Conservation (phyloP, 1,140 invertebrate species). For the Drosophila sproati region DNA sequence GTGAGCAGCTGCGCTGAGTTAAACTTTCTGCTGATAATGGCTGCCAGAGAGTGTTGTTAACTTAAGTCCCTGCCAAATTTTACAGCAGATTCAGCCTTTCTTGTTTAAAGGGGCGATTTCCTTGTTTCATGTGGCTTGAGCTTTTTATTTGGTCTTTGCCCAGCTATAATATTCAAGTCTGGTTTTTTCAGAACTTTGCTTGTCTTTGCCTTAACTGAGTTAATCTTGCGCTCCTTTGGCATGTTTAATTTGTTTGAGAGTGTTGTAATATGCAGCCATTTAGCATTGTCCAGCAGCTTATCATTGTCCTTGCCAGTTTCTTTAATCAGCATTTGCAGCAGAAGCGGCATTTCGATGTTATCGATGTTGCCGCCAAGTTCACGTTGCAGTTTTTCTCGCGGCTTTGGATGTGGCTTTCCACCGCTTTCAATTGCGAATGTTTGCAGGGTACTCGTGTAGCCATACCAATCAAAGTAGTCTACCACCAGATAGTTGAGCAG, state of each 20-base stretch:
- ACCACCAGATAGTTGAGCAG: conserved; percentile 33
- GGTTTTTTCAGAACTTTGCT: not conserved
- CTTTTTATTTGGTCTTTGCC: not conserved
- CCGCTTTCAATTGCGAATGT: conserved; percentile 33
- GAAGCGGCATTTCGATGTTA: not conserved
- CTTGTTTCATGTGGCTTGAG: not conserved
- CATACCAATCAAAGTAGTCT: conserved; percentile 41
- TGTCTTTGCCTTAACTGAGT: not conserved
- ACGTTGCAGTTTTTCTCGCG: conserved; percentile 17
- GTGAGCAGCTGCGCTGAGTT: not conserved
- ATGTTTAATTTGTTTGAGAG: conserved; percentile 2
- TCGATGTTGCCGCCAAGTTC: not conserved
- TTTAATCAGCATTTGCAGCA: conserved; percentile 10
- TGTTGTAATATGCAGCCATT: not conserved
- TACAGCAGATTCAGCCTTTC: not conserved
- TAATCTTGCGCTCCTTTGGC: not conserved
- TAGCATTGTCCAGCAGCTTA: not conserved
- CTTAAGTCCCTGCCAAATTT: not conserved
- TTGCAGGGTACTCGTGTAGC: conserved; percentile 27
- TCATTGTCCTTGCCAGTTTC: not conserved
- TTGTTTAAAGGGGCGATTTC: not conserved
- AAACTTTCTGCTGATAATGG: not conserved
- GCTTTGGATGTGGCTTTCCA: conserved; percentile 3
- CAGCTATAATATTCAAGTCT: not conserved
- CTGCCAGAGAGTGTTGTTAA: not conserved